Base-by-base conservation (phyloP, 2,797 vertebrate species). In the Nannoperca australis region DNA sequence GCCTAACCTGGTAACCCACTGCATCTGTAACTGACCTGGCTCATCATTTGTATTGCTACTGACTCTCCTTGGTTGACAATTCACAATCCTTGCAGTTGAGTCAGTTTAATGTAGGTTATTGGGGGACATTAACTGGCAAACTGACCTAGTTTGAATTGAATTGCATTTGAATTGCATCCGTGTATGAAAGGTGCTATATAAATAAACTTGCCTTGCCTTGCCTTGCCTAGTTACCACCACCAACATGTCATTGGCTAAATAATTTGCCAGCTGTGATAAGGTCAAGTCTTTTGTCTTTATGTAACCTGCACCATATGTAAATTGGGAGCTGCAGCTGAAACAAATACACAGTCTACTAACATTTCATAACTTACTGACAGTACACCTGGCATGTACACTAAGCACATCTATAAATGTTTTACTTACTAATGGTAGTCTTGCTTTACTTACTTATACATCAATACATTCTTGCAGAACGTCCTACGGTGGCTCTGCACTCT, bases 181-280 rank as follows among this genome's bases (percentile, higher is more conserved):
- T n/a, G n/a, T n/a, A n/a, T n/a, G n/a, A n/a, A n/a, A n/a, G n/a
- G n/a, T n/a, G n/a, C n/a, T n/a, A n/a, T n/a, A n/a, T n/a, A n/a
- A n/a, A n/a, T n/a, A n/a, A n/a, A n/a, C n/a, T n/a, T n/a, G n/a
- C n/a, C n/a, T n/a, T n/a, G n/a, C n/a, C n/a, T n/a, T n/a, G n/a
- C n/a, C n/a, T n/a, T n/a, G n/a, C n/a, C n/a, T n/a, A 12, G 47
- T 36, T 55, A 64, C 13, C 10, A 56, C 32, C 13, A 51, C 10
- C n/a, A 14, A 30, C 22, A 30, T 7, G 40, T 63, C 55, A 51
- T 13, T n/a, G 20, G 36, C 0, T 47, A 44, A 13, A 60, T 64
- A 5, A 34, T 64, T 70, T 73, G 22, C 22, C n/a, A 15, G 13
- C 58, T 63, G 64, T 80, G 11, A 49, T 7, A 51, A 18, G 14